These are phyloP conservation scores for Iphiclides podalirius DNA, from an alignment of 2,888 invertebrate species.

Conservation along the genomic window DNA sequence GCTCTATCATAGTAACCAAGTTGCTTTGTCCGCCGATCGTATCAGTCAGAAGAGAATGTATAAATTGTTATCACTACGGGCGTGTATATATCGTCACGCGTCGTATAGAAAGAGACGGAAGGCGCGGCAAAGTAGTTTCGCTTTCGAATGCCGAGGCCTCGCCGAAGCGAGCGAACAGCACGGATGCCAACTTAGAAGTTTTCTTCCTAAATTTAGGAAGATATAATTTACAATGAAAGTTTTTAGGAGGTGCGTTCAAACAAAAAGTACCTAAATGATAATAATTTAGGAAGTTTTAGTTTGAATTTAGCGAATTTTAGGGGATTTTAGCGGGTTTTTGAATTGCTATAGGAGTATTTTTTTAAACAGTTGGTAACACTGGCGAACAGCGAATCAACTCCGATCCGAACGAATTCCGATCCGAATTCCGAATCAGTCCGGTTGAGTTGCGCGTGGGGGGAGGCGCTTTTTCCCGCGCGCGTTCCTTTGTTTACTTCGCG, in stretches of 20 bases:
- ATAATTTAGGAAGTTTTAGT: too few relatives aligned
- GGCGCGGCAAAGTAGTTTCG: conserved; percentile 33
- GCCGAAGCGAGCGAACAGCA: not conserved
- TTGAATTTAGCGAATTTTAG: too few relatives aligned
- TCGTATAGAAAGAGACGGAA: conserved; percentile 29
- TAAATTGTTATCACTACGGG: conserved; percentile 7
- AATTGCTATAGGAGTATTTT: too few relatives aligned
- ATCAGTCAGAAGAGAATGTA: not conserved
- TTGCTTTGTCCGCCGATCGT: not conserved
- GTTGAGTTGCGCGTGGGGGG: not conserved
- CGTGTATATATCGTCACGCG: conserved; percentile 4
- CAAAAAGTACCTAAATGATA: too few relatives aligned
- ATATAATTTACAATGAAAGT: too few relatives aligned
- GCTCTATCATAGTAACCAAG: not conserved
- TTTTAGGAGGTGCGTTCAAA: too few relatives aligned
- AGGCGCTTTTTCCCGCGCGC: conserved; percentile 15
- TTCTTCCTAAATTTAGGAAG: too few relatives aligned
- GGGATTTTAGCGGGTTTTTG: too few relatives aligned
- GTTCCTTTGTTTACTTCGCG: conserved; percentile 25
- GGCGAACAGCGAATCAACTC: too few relatives aligned
- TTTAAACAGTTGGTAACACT: too few relatives aligned
- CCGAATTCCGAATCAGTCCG: conserved; percentile 18
- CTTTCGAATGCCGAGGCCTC: conserved; percentile 27
- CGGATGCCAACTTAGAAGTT: too few relatives aligned
- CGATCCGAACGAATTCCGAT: too few relatives aligned